Evolutionary conservation across 37 sponge, comb jelly and placozoan genomes (phyloP), one percentile per base, ranked within the genome.

Genomic region (Ephydatia muelleri): DNA sequence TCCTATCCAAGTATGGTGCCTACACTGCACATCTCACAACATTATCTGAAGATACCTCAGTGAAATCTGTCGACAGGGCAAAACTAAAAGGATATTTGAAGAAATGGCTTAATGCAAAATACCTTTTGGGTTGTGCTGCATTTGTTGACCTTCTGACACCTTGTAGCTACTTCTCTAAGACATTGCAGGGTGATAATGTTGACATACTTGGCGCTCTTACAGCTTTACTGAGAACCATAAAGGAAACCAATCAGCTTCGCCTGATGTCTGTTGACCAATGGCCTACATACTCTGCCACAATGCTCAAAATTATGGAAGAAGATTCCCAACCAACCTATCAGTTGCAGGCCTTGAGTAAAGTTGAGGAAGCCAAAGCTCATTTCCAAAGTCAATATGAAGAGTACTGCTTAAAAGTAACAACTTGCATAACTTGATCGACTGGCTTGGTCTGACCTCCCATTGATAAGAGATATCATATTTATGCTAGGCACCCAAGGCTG

Each of bases 1-100:
- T 93, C 2, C 30, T 93, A 26, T 89, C 93, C 28, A 92, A 93
- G 43, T 93, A 64, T 89, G 90, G 91, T 72, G 93, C 93, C 30
- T 93, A 93, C 48, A 86, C 85, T 57, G 69, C 27, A 49, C 93
- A 93, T 47, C 71, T 93, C 26, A 70, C 75, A 40, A 70, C 91
- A 81, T 65, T 93, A 49, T 84, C 84, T 68, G 75, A 87, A 48
- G 93, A 88, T 76, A 43, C 32, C 36, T 77, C 91, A 23, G 43
- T 86, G 65, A 80, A 25, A 12, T 38, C 80, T 76, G 72, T 82
- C 85, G 88, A 87, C 68, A 49, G 90, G 31, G 93, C 93, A 19
- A 92, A 92, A 79, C 79, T 89, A 35, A 77, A 75, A 27, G 90
- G 84, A 26, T 90, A 88, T 68, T 71, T 48, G 68, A 81, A 28